Evolutionary conservation across 2,888 invertebrate species (phyloP).

Genomic region (Eueremaeus valkanovi): DNA sequence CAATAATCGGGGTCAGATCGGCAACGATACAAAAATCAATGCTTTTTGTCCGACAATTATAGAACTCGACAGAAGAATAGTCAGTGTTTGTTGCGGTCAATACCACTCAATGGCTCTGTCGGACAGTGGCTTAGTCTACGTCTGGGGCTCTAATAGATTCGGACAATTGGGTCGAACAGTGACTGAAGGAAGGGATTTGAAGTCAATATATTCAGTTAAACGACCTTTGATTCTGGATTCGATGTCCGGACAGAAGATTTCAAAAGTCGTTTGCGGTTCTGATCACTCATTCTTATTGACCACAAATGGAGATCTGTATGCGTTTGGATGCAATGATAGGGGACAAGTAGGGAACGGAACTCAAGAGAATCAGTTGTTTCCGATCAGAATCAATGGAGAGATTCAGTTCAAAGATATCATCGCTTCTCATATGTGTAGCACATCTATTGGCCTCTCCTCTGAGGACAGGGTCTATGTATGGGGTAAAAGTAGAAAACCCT

Average conservation of each 20-base stretch:
- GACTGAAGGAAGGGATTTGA: not conserved
- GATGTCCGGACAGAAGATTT: not conserved
- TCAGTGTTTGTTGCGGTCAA: not conserved
- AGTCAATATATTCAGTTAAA: not conserved
- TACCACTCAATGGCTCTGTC: not conserved
- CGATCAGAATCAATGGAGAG: not conserved
- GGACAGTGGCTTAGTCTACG: not conserved
- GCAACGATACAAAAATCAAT: not conserved
- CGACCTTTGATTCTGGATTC: not conserved
- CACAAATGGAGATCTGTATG: not conserved
- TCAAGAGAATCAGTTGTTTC: not conserved
- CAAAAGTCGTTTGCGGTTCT: not conserved
- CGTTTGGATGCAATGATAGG: not conserved
- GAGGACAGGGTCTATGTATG: not conserved
- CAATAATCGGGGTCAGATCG: not conserved
- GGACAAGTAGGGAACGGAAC: conserved; percentile 2
- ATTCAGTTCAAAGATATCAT: not conserved
- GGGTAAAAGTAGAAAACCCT: not conserved
- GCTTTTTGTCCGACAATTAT: not conserved
- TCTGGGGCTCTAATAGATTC: not conserved
- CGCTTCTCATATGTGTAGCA: not conserved
- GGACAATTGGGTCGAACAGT: not conserved
- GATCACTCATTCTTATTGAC: not conserved
- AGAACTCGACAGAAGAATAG: not conserved
- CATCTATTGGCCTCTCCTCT: not conserved